phyloP scores from a whole-genome alignment of 2,888 invertebrate genomes.

The Pristionchus arcanus region DNA sequence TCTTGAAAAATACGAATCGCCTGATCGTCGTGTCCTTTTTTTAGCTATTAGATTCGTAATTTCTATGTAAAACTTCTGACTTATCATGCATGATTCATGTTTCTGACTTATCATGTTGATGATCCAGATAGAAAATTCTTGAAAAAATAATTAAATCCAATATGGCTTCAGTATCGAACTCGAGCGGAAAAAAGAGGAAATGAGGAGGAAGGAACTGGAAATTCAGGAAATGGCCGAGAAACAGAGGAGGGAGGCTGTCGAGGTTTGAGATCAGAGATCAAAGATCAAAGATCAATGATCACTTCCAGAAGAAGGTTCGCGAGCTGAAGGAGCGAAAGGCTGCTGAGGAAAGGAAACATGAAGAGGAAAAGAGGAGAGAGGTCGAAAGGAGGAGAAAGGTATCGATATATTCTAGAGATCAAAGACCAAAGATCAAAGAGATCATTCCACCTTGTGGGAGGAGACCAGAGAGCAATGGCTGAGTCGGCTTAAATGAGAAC shows the following conservation, averaged over 20 bases:
- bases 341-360: not conserved
- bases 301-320: constrained; percentile 32
- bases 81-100: too few species aligned
- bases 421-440: too few species aligned
- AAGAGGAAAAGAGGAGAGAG: constrained; percentile 12
- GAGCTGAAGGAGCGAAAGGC: constrained; percentile 40
- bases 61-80: too few species aligned
- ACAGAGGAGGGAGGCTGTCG: constrained; percentile 50
- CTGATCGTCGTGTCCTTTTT: not conserved
- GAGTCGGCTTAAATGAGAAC: too few species aligned
- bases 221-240: constrained; percentile 48
- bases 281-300: constrained; percentile 16
- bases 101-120: too few species aligned
- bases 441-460: too few species aligned
- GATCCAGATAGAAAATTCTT: not conserved
- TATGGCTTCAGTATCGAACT: not conserved
- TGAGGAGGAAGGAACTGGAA: constrained; percentile 48
- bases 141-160: too few species aligned
- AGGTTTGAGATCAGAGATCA: constrained; percentile 3
- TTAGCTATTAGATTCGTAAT: not conserved
- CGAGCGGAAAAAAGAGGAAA: constrained; percentile 47
- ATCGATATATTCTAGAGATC: not conserved
- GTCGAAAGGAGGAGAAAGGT: constrained; percentile 12
- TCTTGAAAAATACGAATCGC: not conserved
- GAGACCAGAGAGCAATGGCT: too few species aligned